Base-by-base conservation (phyloP, 2,113 vertebrate genomes). In the Rhadina sibilatrix region DNA sequence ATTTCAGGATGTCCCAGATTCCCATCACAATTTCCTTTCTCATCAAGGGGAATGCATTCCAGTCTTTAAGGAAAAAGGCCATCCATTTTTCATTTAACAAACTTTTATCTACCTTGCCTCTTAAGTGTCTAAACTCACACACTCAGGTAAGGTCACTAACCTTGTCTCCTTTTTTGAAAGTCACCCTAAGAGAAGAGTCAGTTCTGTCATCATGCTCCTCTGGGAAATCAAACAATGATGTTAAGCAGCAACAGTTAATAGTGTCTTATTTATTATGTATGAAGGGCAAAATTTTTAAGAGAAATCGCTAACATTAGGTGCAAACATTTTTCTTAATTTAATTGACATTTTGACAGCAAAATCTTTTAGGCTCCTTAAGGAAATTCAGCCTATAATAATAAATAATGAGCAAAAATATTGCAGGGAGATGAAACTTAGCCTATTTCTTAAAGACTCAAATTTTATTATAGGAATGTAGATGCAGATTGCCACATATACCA, bases 1-100 rank as follows among this genome's bases (percentile, higher is more conserved):
- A 66, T 87, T 96, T 93, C 72, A 83, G 76, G 69, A 83, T 90
- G 76, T 89, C 96, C 92, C 96, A 89, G 72, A 93, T 92, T 96
- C 94, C 94, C 96, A 89, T 77, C 60, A 94, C 93, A 96, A 97
- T 97, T 92, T 96, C 64, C 49, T 90, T 93, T 92, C 25, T 49
- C 61, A 60, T 90, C 87, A 92, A 90, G 68, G 27, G 68, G 56
- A 96, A 89, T 75, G 35, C 31, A 30, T 57, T 91, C 72, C 44
- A 87, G 68, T 49, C 83, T 94, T 74, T 68, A 70, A 93, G 69
- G 80, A 61, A 94, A 91, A 95, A 94, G 38, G 8, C 59, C 57
- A 72, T 93, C 31, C 78, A 65, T 93, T 95, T 88, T 88, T 92
- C 76, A 90, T 94, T 93, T 92, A 80, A 57, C 60, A 74, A 90